Conservation (phyloP, 2,113 vertebrate species). For the Ochotona curzoniae region DNA sequence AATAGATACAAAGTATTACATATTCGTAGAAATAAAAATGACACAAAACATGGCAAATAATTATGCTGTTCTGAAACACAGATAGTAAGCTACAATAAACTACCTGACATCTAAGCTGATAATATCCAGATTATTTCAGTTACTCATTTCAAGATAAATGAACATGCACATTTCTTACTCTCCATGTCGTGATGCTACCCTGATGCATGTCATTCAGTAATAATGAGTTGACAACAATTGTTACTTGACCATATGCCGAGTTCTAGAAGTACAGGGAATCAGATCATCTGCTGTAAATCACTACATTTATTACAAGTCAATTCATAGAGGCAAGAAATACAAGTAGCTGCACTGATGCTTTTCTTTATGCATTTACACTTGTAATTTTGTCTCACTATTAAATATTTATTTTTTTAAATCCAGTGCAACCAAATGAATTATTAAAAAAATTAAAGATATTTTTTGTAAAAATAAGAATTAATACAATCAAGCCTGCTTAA, state of each 20-base stretch:
- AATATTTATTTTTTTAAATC: constrained; percentile 75
- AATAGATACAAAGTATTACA: constrained; percentile 86
- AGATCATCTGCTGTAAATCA: constrained; percentile 89
- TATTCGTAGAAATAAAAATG: constrained; percentile 86
- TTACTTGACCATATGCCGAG: constrained; percentile 89
- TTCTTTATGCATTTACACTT: constrained; percentile 73
- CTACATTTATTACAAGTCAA: constrained; percentile 85
- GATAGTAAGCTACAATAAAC: constrained; percentile 87
- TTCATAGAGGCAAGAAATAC: constrained; percentile 83
- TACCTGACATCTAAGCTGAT: constrained; percentile 81
- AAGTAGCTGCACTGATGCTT: constrained; percentile 74
- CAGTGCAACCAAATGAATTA: constrained; percentile 67
- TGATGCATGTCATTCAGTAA: constrained; percentile 90
- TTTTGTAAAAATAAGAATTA: constrained; percentile 71
- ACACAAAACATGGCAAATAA: constrained; percentile 90
- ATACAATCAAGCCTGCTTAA: constrained; percentile 77
- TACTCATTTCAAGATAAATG: constrained; percentile 86
- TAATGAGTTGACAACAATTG: constrained; percentile 89
- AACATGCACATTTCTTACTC: constrained; percentile 84
- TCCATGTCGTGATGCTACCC: constrained; percentile 87
- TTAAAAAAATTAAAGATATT: constrained; percentile 72
- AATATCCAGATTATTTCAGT: constrained; percentile 84
- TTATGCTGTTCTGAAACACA: constrained; percentile 88
- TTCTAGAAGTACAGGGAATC: constrained; percentile 85
- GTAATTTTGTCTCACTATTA: constrained; percentile 69